Base-by-base conservation (phyloP, 2,888 invertebrate species). In the Philaethria dido region DNA sequence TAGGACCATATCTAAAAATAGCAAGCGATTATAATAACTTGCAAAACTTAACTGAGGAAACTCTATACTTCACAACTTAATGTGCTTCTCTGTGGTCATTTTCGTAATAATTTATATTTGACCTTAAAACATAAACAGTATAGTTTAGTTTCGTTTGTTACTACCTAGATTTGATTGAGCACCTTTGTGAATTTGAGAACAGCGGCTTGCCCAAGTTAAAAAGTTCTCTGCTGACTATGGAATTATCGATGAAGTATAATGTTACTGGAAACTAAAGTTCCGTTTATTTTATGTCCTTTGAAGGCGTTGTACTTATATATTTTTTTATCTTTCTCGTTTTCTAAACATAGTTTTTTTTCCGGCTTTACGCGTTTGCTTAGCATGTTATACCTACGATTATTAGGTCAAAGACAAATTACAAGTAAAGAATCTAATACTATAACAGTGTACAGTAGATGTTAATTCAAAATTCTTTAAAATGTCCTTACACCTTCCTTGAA, bases 141-240 rank as follows among this genome's bases (percentile, higher is more conserved):
- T 29, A 57, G 52, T 29, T 39, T 29, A 64, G 45, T 69, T 67
- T 64, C 4, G 22, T 18, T 18, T 39, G 55, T 29, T n/a, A 9
- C 54, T 16, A 59, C 11, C 3, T 57, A 50, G 54, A 20, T 66
- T 65, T 59, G 66, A 59, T 55, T 65, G 60, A 62, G 62, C 66
- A 68, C 62, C 69, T 71, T 72, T 71, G 71, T 71, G 69, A 71
- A 74, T 71, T 71, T 69, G 66, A 70, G 66, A 73, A 71, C 57
- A 70, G 73, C 65, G 64, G 68, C 63, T 69, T 65, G 42, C 64
- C 61, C 48, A 72, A 70, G 68, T 69, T 69, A 69, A 68, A 69
- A 69, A 74, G 71, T 73, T 74, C 67, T 68, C 69, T 57, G 25
- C 62, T 57, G 68, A 68, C 66, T 69, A 65, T 64, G 62, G 61